Evolutionary conservation across 2,113 vertebrate genomes (phyloP).

Genomic region (Periophthalmus modestus): DNA sequence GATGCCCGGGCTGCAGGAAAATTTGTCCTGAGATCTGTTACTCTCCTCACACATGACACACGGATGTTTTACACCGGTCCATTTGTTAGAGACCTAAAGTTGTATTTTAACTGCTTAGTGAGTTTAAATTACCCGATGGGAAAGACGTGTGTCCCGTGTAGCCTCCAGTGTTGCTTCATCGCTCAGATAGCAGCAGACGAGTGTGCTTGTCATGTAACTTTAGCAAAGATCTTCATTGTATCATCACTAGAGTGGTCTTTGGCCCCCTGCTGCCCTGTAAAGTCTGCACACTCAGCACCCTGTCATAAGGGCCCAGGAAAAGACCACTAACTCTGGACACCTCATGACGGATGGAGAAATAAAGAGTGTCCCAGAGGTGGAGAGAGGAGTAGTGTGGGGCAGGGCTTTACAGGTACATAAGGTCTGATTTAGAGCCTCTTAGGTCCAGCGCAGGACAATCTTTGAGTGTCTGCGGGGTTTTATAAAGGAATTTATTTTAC

Average conservation of each 20-base stretch:
- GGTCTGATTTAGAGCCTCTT: constrained; percentile 8
- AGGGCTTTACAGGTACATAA: constrained; percentile 9
- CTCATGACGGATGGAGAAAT: constrained; percentile 15
- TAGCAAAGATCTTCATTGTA: constrained; percentile 36
- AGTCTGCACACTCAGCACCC: constrained; percentile 51
- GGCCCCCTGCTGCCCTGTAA: constrained; percentile 31
- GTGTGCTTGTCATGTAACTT: constrained; percentile 44
- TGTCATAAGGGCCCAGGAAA: constrained; percentile 42
- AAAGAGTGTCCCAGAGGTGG: neutral
- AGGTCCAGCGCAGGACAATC: constrained; percentile 1
- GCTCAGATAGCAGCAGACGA: constrained; percentile 32
- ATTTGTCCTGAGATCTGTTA: too few species aligned
- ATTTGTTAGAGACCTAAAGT: too few species aligned
- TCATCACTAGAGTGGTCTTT: constrained; percentile 30
- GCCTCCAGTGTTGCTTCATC: constrained; percentile 9
- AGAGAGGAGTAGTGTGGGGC: constrained; percentile 4
- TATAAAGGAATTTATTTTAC: neutral
- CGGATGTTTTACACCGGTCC: too few species aligned
- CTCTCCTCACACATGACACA: too few species aligned
- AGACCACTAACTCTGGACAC: constrained; percentile 34
- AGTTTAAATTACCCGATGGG: too few species aligned
- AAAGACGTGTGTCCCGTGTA: neutral
- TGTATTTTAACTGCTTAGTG: too few species aligned
- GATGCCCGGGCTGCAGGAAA: too few species aligned
- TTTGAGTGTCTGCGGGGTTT: neutral